Base-by-base conservation (phyloP, 2,113 vertebrate species). In the Clinocottus analis region DNA sequence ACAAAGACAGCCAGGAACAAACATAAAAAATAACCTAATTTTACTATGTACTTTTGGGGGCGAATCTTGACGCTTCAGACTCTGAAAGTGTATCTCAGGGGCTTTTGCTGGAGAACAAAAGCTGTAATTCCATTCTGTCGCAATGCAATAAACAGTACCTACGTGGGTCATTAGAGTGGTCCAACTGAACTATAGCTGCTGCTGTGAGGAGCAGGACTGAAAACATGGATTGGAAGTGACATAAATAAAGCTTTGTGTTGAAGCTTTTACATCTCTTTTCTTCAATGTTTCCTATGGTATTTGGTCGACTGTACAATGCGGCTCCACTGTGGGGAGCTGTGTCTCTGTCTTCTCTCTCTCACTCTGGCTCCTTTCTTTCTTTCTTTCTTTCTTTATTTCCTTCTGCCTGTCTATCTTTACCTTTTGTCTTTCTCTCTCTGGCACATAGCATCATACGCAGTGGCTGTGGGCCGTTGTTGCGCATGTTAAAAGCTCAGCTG, bases 301-400 rank as follows among this genome's bases (percentile, higher is more conserved):
- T 82, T n/a, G 75, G 56, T 62, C 37, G 82, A 66, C 63, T 72
- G 85, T 93, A 17, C 90, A 83, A 25, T 43, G 11, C 35, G 41
- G 71, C 35, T 92, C 94, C 94, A 95, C 93, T 92, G 92, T 85
- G 94, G 90, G 94, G 94, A 90, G 93, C 94, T 95, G 90, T 94
- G 84, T 85, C 85, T 79, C 93, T 91, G n/a, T 74, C 75, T 87
- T 45, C 76, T 83, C 66, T 67, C 71, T 49, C 53, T 67, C 47
- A 58, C 39, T 61, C 75, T 83, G 59, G 65, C 72, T 51, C 33
- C 65, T 45, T 43, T 14, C 41, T 4, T 43, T 41, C 39, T 41
- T 14, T 4, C 63, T 21, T 70, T 58, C 75, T 67, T n/a, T 58
- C n/a, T 72, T 55, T 79, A 64, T 47, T n/a, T 69, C 47, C 43